Evolutionary conservation across 1,140 invertebrate species (phyloP).

Genomic region (Oncopeltus fasciatus): DNA sequence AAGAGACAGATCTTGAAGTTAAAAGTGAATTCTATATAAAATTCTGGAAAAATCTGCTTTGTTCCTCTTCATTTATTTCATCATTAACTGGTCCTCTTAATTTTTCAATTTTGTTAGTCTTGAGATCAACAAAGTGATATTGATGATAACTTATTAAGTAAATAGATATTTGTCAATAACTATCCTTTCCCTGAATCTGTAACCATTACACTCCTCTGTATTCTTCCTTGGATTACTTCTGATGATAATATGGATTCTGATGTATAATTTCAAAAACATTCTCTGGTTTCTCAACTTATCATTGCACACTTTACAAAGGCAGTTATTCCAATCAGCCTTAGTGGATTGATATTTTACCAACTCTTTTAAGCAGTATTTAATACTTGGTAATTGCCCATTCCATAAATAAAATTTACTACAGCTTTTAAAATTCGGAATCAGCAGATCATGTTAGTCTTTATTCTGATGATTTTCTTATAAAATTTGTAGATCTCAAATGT

Average conservation of each 20-base stretch:
- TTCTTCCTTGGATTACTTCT: no score
- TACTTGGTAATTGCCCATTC: not conserved
- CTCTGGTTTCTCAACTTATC: not conserved
- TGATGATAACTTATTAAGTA: no score
- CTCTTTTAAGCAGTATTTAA: not conserved
- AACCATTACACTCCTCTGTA: no score
- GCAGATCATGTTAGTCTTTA: not conserved
- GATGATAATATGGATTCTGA: not conserved
- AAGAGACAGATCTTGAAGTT: no score
- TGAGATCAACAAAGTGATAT: no score
- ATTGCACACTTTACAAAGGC: not conserved
- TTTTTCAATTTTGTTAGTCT: no score
- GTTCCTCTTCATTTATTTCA: no score
- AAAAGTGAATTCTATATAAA: no score
- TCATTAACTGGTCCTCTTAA: no score
- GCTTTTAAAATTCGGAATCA: not conserved
- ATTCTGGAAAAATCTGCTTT: no score
- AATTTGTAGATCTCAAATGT: not conserved
- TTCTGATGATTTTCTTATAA: not conserved
- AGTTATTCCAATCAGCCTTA: not conserved
- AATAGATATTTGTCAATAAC: no score
- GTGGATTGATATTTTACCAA: not conserved
- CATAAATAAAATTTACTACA: not conserved
- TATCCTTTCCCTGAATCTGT: no score
- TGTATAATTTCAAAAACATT: not conserved